Base-by-base conservation (phyloP, 2,888 invertebrate species). In the Onchidella celtica region DNA sequence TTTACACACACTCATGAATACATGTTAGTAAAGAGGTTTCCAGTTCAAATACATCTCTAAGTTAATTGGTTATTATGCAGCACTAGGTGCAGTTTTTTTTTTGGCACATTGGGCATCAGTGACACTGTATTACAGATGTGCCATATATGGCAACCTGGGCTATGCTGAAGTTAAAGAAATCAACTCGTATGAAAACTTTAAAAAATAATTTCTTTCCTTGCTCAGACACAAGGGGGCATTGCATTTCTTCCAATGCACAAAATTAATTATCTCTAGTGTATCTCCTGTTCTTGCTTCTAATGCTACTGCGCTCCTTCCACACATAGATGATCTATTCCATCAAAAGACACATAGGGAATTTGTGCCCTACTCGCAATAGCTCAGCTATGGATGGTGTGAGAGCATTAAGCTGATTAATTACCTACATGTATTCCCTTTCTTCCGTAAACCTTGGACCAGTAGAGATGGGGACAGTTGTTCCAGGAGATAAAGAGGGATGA, bases 381-480 rank as follows among this genome's bases (percentile, higher is more conserved):
- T 38, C 40, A 40, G 32, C 72, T 59, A 59, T 66, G 69, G 21
- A 57, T 24, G 81, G 79, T 21, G 78, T 24, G 21, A 70, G 27
- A 40, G 73, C 66, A 65, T 85, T 81, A 59, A 68, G 40, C 21
- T 79, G 40, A 70, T 85, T 83, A 4, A 85, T 82, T 6, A 84
- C 84, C 36, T 66, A 79, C 83, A 85, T 85, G 29, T 75, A 55
- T 38, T 72, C 55, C 55, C 76, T 83, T 36, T 84, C 76, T 29
- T 73, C 72, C 63, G n/a, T n/a, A n/a, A n/a, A n/a, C n/a, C n/a
- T n/a, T n/a, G n/a, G n/a, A n/a, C n/a, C n/a, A n/a, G n/a, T n/a
- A n/a, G n/a, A n/a, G n/a, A n/a, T n/a, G n/a, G n/a, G n/a, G n/a
- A n/a, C n/a, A n/a, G n/a, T n/a, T n/a, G n/a, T n/a, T n/a, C n/a